Base-by-base conservation (phyloP, 2,113 vertebrate species). In the Laticauda laticaudata region DNA sequence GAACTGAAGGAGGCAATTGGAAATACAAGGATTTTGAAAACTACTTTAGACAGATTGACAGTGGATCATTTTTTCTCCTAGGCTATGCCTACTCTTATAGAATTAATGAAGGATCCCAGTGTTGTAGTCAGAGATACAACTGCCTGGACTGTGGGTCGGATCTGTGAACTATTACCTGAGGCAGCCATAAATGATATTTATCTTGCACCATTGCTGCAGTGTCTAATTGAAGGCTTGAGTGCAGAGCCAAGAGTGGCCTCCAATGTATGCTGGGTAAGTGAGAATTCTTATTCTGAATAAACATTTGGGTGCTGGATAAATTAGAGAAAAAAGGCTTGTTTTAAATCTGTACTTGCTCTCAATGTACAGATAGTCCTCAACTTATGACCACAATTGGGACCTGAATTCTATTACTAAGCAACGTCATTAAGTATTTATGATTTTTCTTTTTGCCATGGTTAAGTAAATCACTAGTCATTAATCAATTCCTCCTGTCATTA, bases 121-220 rank as follows among this genome's bases (percentile, higher is more conserved):
- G 99, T 99, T 75, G 99, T 99, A 94, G 99, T 99, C 87, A 97
- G 99, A 96, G 99, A 99, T 97, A 99, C 99, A 5, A 99, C 99
- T 0, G 99, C 99, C 0, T 99, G 99, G 99, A 99, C 99, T 0
- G 98, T 99, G 97, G 99, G 99, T 11, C 96, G 99, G 92, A 99
- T 99, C 96, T 99, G 99, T 0, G 99, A 99, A 96, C 98, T 99
- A 96, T 98, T 99, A 2, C 99, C 99, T 0, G 99, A 99, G 92
- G 99, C 99, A 0, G 99, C 99, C 97, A 99, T 99, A 97, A 99
- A 99, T 26, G 99, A 99, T 94, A 93, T 99, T 10, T 99, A 99
- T 97, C 97, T 99, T 94, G 97, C 98, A 0, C 99, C 99, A 0
- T 97, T 99, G 95, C 98, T 99, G 96, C 98, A 99, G 97, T 99